A percentile compares a stretch with the other conserved stretches of the same genome.
Conservation (phyloP, 2,113 vertebrate species). For the human region DNA sequence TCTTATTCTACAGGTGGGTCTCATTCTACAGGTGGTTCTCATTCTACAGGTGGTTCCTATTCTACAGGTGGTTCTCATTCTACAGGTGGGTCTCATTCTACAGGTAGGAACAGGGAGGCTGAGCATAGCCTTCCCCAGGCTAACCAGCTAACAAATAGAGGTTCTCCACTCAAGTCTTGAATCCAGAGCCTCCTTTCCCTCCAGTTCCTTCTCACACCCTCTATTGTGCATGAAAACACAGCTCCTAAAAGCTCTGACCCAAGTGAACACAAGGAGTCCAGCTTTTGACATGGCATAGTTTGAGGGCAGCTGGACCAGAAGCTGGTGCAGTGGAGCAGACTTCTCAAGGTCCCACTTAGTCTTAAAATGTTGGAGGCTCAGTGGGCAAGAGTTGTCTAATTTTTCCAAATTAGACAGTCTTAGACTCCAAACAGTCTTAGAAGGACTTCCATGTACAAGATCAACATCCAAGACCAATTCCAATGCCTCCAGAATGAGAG, state of each 20-base stretch:
- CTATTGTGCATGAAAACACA: not conserved
- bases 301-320: not conserved
- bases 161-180: not conserved
- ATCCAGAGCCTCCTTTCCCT: not conserved
- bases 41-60: too few relatives aligned
- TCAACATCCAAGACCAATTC: not conserved
- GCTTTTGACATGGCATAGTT: not conserved
- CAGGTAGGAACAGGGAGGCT: not conserved
- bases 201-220: not conserved
- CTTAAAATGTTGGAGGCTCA: not conserved
- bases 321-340: not conserved
- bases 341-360: not conserved
- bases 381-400: not conserved
- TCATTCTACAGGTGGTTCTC: not conserved
- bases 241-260: not conserved
- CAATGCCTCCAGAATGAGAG: not conserved
- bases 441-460: not conserved
- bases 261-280: not conserved
- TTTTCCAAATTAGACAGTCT: not conserved
- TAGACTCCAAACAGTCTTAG: not conserved
- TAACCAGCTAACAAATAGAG: not conserved
- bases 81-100: not conserved
- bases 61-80: not conserved
- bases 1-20: not conserved
- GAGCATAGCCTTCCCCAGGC: not conserved